phyloP scores from a whole-genome alignment of 2,888 invertebrate genomes.

The Pseudanteris insignis region DNA sequence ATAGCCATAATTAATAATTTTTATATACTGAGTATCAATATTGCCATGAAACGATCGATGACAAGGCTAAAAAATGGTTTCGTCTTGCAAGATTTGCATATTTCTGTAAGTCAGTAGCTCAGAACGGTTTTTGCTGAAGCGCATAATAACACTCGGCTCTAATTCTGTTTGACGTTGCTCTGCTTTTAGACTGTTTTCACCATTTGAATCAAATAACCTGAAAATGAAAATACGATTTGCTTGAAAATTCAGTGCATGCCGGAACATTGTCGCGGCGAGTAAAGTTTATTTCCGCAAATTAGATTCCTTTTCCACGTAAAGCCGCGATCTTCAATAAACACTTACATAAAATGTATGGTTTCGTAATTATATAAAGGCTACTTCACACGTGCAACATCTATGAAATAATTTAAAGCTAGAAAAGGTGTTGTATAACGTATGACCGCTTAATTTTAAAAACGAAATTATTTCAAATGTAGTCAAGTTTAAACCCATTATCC shows the following conservation, averaged over 20 bases:
- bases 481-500: no score
- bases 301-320: slow-evolving; percentile 19
- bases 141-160: no score
- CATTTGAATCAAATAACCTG: no score
- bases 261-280: slow-evolving; percentile 4
- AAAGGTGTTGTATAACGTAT: slow-evolving; percentile 3
- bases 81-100: slow-evolving; percentile 25
- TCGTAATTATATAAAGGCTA: slow-evolving; percentile 37
- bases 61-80: slow-evolving; percentile 2
- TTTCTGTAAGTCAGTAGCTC: slow-evolving; percentile 16
- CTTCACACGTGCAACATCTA: slow-evolving; percentile 35
- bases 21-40: not conserved
- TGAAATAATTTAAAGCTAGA: slow-evolving; percentile 32
- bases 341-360: slow-evolving; percentile 35
- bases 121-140: not conserved
- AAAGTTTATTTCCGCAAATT: slow-evolving; percentile 20
- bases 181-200: no score
- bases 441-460: no score
- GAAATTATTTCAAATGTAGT: no score
- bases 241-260: no score
- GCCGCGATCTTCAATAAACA: slow-evolving; percentile 17
- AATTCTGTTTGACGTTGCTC: no score
- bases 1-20: slow-evolving; percentile 26
- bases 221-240: no score
- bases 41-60: slow-evolving; percentile 4